Percentiles rank a stretch among this genome's conserved stretches.
Conservation (phyloP, 2,888 invertebrate genomes). For the Girardia tigrina region DNA sequence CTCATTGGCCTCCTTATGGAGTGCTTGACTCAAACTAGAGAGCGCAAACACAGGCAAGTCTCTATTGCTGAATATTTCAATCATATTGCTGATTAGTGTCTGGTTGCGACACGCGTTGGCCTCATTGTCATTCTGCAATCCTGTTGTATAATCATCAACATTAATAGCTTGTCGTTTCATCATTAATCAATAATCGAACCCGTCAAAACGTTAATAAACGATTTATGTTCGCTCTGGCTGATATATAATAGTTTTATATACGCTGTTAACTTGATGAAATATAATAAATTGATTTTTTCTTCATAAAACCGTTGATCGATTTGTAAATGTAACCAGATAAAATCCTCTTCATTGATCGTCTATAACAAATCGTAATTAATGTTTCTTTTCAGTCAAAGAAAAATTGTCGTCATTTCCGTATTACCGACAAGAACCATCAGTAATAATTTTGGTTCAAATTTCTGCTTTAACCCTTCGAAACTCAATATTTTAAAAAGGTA, state of each 20-base stretch:
- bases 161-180: neutral
- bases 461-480: too few relatives aligned
- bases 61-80: neutral
- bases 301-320: conserved; percentile 5
- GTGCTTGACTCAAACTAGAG: neutral
- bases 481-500: too few relatives aligned
- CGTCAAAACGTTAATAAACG: conserved; percentile 2
- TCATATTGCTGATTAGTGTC: neutral
- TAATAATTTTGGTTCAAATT: too few relatives aligned
- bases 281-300: conserved; percentile 17
- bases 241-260: neutral
- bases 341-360: conserved; percentile 1
- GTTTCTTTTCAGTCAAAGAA: too few relatives aligned
- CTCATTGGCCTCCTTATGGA: neutral
- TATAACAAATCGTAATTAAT: neutral
- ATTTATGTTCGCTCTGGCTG: neutral
- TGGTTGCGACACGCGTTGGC: neutral
- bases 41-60: conserved; percentile 1
- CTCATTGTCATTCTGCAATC: conserved; percentile 13
- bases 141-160: neutral
- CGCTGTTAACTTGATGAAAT: neutral
- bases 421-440: too few relatives aligned
- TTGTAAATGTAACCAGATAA: neutral
- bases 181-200: neutral
- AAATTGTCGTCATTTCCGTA: too few relatives aligned